Base-by-base conservation (phyloP, 2,888 invertebrate genomes). In the Mesorhabditis belari region DNA sequence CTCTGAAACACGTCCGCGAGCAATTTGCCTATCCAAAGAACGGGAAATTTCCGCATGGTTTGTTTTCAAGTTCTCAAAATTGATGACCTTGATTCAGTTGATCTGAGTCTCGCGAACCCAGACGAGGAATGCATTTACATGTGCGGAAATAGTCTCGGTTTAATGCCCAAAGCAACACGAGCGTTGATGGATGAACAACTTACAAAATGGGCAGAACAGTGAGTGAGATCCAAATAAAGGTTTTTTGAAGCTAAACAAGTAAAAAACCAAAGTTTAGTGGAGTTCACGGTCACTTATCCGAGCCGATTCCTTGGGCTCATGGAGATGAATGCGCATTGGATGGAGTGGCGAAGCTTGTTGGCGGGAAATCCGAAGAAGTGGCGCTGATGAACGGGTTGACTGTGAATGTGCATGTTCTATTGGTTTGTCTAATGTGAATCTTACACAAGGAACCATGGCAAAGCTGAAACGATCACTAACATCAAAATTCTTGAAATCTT, bases 91-190 rank as follows among this genome's bases (percentile, higher is more conserved):
- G 3, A 61, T 70, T 58, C 60, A 73, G 73, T 64, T 27, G 71
- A 73, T 55, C 53, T 63, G 5, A 27, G 57, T 1, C 60, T 70
- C 5, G 66, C 65, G 5, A 67, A 81, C 52, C 73, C 69, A 0
- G 81, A 84, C 0, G 83, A 82, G 25, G 85, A 85, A 27, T 81
- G 82, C 66, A 81, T 86, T 23, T 86, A 86, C 73, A 79, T 86
- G 50, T 85, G 85, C 71, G 86, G 86, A 0, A 84, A 86, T 74
- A 86, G 86, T 0, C 81, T 86, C 2, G 86, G 86, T 9, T 80
- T 86, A n/a, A 83, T 84, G 80, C 85, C 86, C 4, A 84, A 83
- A 67, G 78, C 77, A 2, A 81, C 83, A 0, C 78, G 81, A 60
- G 65, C 77, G 19, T 80, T 82, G 60, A 75, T 85, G 58, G 73